Evolutionary conservation across 2,888 invertebrate species (phyloP), one percentile per base, ranked within the genome.

Genomic region (Tinea trinotella): DNA sequence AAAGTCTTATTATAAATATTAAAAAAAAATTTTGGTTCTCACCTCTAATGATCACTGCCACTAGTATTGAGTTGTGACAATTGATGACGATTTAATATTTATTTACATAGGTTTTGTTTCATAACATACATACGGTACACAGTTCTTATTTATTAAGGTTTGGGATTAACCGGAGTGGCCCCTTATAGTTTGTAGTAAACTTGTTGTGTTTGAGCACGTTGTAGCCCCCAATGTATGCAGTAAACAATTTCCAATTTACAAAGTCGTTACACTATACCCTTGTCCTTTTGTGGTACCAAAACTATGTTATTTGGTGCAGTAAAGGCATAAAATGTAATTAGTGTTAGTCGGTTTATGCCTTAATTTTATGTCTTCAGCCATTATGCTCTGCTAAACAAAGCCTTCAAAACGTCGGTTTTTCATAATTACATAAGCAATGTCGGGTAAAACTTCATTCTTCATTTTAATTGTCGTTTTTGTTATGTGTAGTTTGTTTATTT

Each of bases 291-390:
- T 24, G 50, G 24, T n/a, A 13, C 50, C n/a, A 12, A n/a, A 22
- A 50, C 46, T 46, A 22, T 50, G 50, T 50, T 50, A 50, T 50
- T 50, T 24, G 22, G 24, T 50, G 48, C n/a, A n/a, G 48, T 48
- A 48, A 48, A 19, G 12, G 18, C 24, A 24, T 50, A 24, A 30
- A 50, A 50, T 24, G 24, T 50, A 50, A 50, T 50, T 50, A 50
- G 20, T 46, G 17, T 17, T 6, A 40, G 40, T 40, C n/a, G 13
- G 13, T 40, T 40, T 40, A 40, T 40, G 40, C 40, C 40, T 40
- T 40, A 2, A 40, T 40, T 40, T 40, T 40, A 40, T 13, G 15
- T 2, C 1, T 2, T 40, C 7, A 30, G n/a, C 2, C 30, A 30
- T 30, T 30, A 10, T 30, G 9, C 30, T 30, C 2, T 30, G n/a